phyloP scores from a whole-genome alignment of 1,140 invertebrate genomes.

The Oppia nitens region DNA sequence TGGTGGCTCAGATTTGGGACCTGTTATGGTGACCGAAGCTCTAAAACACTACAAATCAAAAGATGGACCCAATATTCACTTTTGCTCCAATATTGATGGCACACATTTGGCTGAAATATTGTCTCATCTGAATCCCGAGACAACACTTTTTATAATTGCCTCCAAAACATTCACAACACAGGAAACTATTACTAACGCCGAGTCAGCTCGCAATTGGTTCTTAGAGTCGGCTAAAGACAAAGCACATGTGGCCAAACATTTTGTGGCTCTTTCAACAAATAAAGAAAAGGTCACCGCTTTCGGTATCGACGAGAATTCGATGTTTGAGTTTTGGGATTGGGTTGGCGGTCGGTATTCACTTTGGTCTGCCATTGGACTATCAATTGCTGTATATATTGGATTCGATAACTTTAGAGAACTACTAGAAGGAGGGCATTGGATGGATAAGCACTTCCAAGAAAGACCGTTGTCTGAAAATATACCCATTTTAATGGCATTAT shows the following conservation, averaged over 20 bases:
- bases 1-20: constrained; percentile 95
- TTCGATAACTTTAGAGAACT: constrained; percentile 91
- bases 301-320: constrained; percentile 90
- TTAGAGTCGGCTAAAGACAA: constrained; percentile 62
- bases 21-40: constrained; percentile 96
- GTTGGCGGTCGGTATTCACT: constrained; percentile 94
- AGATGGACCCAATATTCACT: constrained; percentile 84
- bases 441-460: constrained; percentile 83
- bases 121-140: constrained; percentile 78
- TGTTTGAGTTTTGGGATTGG: constrained; percentile 99
- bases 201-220: constrained; percentile 91
- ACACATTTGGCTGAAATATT: constrained; percentile 90
- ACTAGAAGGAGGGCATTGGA: constrained; percentile 70
- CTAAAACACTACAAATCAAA: constrained; percentile 61
- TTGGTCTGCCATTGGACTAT: constrained; percentile 96
- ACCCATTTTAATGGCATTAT: constrained; percentile 78
- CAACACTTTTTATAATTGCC: constrained; percentile 91
- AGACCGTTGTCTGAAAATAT: constrained; percentile 88
- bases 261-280: constrained; percentile 95
- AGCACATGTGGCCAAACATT: constrained; percentile 79
- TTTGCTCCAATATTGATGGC: constrained; percentile 98
- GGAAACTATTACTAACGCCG: constrained; percentile 98
- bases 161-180: constrained; percentile 71
- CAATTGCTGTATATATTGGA: constrained; percentile 77
- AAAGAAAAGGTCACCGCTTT: constrained; percentile 78